Conservation (phyloP, 2,797 vertebrate species). For the Mallotus villosus region DNA sequence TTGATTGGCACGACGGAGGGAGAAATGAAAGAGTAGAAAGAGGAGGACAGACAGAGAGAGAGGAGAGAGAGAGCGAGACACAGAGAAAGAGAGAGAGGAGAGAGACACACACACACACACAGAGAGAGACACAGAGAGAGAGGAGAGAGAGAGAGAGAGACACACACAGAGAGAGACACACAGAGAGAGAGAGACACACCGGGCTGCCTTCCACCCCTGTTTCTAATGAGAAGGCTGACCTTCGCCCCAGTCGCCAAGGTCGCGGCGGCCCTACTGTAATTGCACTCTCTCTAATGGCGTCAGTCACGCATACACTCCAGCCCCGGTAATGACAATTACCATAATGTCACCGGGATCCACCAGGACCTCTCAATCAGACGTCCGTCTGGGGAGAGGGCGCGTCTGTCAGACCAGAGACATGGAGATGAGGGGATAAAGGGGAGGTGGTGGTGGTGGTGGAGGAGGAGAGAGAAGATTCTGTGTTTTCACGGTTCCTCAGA, state of each 20-base stretch:
- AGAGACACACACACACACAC: too few species aligned
- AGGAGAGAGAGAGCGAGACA: too few species aligned
- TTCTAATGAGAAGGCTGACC: conserved; percentile 86
- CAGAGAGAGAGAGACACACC: conserved; percentile 63
- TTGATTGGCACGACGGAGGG: conserved; percentile 80
- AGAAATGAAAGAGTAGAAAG: too few species aligned
- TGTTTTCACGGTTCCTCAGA: too few species aligned
- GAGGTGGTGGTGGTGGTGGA: too few species aligned
- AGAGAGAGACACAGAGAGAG: too few species aligned
- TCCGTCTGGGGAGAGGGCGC: conserved; percentile 60
- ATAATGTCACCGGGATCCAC: conserved; percentile 75
- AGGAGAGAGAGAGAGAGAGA: too few species aligned
- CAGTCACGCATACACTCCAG: conserved; percentile 79
- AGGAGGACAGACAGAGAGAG: too few species aligned
- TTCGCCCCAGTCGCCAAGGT: conserved; percentile 80
- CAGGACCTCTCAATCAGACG: conserved; percentile 70
- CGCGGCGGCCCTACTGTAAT: conserved; percentile 82
- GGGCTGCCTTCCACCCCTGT: conserved; percentile 79
- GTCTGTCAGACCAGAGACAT: conserved; percentile 54
- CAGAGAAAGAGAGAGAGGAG: too few species aligned
- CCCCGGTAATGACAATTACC: conserved; percentile 83
- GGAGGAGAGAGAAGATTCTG: too few species aligned
- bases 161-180: too few species aligned
- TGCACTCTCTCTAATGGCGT: conserved; percentile 84
- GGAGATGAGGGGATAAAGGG: conserved; percentile 39